Conservation (phyloP, 2,888 invertebrate species). For the Caenorhabditis becei region DNA sequence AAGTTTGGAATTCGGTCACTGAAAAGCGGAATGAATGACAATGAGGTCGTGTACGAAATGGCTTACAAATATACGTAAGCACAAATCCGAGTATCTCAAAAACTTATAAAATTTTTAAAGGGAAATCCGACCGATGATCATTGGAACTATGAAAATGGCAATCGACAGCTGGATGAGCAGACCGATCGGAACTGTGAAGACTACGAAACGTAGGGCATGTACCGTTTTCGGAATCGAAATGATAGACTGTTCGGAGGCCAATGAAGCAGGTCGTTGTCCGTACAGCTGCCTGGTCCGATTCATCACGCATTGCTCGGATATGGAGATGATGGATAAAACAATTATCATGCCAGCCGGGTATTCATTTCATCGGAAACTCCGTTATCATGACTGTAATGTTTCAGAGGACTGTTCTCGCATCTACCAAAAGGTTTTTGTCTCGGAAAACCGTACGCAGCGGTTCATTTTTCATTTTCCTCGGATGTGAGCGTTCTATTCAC, state of each 20-base stretch:
- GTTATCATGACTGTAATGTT: neutral
- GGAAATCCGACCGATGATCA: constrained; percentile 10
- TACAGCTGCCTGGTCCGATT: constrained; percentile 21
- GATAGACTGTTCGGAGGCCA: neutral
- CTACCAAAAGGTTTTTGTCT: constrained; percentile 31
- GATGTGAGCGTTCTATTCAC: constrained; percentile 15
- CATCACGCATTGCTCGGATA: neutral
- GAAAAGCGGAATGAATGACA: neutral
- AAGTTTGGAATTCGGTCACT: neutral
- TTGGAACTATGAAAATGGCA: neutral
- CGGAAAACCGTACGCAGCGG: constrained; percentile 12
- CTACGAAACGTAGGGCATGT: neutral
- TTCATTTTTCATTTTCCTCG: constrained; percentile 9
- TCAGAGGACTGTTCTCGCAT: constrained; percentile 19
- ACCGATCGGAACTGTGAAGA: constrained; percentile 15
- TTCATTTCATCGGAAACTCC: neutral
- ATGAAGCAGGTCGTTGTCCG: neutral
- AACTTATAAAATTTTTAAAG: constrained; percentile 1
- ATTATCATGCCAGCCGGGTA: constrained; percentile 40
- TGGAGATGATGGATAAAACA: constrained; percentile 9
- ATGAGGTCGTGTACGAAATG: neutral
- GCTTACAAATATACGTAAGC: neutral
- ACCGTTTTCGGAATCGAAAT: constrained; percentile 8
- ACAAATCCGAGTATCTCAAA: too few species aligned
- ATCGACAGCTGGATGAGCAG: constrained; percentile 14